phyloP scores from a whole-genome alignment of 2,113 vertebrate genomes.

The Bubo bubo region DNA sequence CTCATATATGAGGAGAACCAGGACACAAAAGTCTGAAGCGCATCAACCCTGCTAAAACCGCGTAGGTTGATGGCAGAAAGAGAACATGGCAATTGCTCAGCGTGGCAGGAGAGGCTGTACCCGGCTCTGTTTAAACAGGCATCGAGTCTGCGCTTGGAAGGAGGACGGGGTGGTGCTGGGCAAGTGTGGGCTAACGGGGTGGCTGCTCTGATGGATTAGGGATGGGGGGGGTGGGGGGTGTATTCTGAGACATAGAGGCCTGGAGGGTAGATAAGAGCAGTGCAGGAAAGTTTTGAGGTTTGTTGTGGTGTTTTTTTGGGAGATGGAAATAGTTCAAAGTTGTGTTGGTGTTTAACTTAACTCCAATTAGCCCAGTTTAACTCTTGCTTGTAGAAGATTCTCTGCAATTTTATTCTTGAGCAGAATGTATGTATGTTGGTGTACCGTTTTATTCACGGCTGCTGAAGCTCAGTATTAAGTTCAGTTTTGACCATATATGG shows the following conservation, averaged over 20 bases:
- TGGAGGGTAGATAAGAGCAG: neutral
- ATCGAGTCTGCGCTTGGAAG: fast-evolving
- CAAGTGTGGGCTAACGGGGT: fast-evolving
- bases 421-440: fast-evolving
- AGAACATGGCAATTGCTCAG: neutral
- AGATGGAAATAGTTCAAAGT: neutral
- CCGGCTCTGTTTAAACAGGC: neutral
- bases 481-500: conserved; percentile 51
- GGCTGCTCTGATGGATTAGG: fast-evolving
- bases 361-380: fast-evolving
- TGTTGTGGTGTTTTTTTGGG: fast-evolving
- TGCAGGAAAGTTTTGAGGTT: too few relatives aligned
- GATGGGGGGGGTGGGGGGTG: fast-evolving
- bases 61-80: neutral
- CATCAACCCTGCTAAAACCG: fast-evolving
- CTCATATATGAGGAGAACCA: fast-evolving
- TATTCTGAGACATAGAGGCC: neutral
- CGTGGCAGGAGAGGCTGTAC: neutral
- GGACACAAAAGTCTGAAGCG: neutral
- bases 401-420: fast-evolving
- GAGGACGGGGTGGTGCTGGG: neutral
- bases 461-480: neutral
- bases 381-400: fast-evolving
- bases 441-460: fast-evolving
- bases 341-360: fast-evolving